phyloP scores from a whole-genome alignment of 2,113 vertebrate species.

The Tetraodon nigroviridis region DNA sequence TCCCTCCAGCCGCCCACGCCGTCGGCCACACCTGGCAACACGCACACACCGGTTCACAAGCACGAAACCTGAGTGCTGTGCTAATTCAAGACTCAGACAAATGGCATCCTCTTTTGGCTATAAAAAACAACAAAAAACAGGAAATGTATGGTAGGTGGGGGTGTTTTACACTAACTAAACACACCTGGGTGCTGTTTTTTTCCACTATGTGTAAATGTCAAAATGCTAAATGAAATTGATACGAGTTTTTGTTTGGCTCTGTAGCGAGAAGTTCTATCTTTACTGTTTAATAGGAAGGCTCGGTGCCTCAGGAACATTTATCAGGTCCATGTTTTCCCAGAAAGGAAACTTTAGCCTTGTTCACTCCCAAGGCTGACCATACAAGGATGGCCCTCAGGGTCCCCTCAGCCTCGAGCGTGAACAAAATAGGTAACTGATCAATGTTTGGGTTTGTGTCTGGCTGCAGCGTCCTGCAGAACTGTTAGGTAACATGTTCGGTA shows the following conservation, averaged over 20 bases:
- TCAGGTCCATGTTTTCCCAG: constrained; percentile 31
- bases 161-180: too few species aligned
- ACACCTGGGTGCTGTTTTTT: neutral
- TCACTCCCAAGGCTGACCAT: constrained; percentile 55
- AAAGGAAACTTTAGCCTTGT: constrained; percentile 43
- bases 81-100: too few species aligned
- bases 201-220: too few species aligned
- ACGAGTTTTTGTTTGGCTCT: neutral
- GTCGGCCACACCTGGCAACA: constrained; percentile 86
- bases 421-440: neutral
- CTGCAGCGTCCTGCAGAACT: too few species aligned
- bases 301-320: constrained; percentile 5
- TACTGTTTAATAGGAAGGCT: neutral
- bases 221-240: neutral
- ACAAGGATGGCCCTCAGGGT: constrained; percentile 54
- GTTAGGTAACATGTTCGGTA: too few species aligned
- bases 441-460: too few species aligned
- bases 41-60: neutral
- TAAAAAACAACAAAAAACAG: too few species aligned
- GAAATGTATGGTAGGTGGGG: too few species aligned
- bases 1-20: constrained; percentile 98
- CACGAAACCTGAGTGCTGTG: too few species aligned
- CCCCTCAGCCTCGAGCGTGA: constrained; percentile 13
- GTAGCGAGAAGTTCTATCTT: too few species aligned
- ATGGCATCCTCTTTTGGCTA: too few species aligned